These are phyloP conservation scores for Rhinogobio ventralis DNA, from an alignment of 2,797 vertebrate species.

Conservation along the genomic window DNA sequence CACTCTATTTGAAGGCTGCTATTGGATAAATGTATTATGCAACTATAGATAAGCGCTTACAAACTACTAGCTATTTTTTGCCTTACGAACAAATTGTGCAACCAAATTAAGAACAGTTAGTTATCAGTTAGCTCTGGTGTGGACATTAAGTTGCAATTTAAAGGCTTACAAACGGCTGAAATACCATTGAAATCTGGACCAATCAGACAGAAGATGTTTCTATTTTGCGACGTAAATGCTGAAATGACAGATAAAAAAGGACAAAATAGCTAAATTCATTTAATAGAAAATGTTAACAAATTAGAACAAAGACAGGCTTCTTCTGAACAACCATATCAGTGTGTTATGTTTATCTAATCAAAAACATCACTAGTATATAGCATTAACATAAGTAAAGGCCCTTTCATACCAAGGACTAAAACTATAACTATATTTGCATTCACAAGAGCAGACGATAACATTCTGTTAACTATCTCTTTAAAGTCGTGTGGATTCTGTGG, in stretches of 20 bases:
- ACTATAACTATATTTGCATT: not conserved
- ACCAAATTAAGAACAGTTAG: too few species aligned
- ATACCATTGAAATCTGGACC: not conserved
- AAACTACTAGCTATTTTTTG: too few species aligned
- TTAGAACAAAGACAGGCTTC: not conserved
- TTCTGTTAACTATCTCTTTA: not conserved
- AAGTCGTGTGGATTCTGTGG: too few species aligned
- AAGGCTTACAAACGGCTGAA: too few species aligned
- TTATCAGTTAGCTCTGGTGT: too few species aligned
- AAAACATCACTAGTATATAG: slow-evolving; percentile 21
- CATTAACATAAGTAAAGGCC: not conserved
- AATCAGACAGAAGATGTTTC: not conserved
- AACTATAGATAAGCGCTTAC: too few species aligned
- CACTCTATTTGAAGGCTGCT: too few species aligned
- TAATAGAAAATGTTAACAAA: slow-evolving; percentile 42
- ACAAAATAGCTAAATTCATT: slow-evolving; percentile 21
- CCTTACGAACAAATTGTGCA: too few species aligned
- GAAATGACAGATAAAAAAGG: not conserved
- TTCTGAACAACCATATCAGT: slow-evolving; percentile 9
- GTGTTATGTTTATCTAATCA: not conserved
- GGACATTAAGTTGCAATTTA: too few species aligned
- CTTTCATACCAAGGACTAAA: not conserved
- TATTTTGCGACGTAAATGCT: not conserved
- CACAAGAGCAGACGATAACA: too few species aligned
- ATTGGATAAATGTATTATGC: not conserved